Percentiles rank a stretch among this genome's conserved stretches.
These are phyloP conservation scores for Tapirus indicus DNA, from an alignment of 2,797 vertebrate species.

Conservation along the genomic window DNA sequence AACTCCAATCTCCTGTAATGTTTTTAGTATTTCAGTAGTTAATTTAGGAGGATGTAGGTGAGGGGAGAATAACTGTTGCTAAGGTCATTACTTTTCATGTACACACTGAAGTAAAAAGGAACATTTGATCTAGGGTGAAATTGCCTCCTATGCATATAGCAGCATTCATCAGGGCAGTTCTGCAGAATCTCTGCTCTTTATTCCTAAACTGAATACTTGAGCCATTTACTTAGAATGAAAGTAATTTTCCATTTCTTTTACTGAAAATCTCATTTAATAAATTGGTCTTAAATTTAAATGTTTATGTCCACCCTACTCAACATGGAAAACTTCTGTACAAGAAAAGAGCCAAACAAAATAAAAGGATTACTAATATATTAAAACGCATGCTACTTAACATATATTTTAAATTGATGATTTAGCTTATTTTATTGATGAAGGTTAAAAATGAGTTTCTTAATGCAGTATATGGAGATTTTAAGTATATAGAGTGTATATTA, in stretches of 20 bases:
- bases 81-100: not conserved
- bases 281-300: not conserved
- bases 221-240: not conserved
- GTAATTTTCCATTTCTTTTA: not conserved
- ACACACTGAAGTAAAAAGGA: not conserved
- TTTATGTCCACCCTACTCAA: not conserved
- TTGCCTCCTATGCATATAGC: not conserved
- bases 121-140: not conserved
- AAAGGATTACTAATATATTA: not conserved
- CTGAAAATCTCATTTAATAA: constrained; percentile 10
- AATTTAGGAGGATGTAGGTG: not conserved
- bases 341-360: not conserved
- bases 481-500: not conserved
- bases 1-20: not conserved
- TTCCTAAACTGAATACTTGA: not conserved
- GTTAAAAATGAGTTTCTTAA: constrained; percentile 3
- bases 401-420: not conserved
- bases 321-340: not conserved
- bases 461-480: not conserved
- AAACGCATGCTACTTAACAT: not conserved
- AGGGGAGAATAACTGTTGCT: not conserved
- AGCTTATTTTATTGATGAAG: not conserved
- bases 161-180: not conserved
- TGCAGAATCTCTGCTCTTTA: not conserved
- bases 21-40: not conserved